Conservation (phyloP, 2,888 invertebrate genomes). For the Cataglyphis albicans region DNA sequence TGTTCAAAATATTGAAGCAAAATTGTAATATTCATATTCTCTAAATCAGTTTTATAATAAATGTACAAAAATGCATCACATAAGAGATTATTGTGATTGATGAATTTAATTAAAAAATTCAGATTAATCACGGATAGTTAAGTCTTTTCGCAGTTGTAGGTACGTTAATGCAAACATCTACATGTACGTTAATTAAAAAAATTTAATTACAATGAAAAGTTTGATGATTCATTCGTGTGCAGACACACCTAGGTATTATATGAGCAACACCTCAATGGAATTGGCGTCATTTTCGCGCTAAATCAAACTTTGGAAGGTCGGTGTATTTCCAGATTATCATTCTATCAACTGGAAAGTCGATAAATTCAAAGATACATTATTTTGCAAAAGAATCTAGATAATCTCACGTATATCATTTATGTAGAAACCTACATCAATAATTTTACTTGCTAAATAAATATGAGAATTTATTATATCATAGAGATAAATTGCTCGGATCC, state of each 20-base stretch:
- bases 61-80: not conserved
- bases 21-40: not conserved
- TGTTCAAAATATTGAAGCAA: not conserved
- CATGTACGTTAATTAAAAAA: constrained; percentile 1
- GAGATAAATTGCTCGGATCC: not conserved
- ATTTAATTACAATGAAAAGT: constrained; percentile 4
- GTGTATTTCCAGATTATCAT: not conserved
- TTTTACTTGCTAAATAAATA: not conserved
- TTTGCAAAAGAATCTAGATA: not conserved
- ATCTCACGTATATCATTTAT: not conserved
- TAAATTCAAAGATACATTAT: not conserved
- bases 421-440: not conserved
- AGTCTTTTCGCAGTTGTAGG: not conserved
- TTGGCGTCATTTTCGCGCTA: constrained; percentile 29
- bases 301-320: constrained; percentile 8
- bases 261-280: constrained; percentile 6
- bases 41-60: not conserved
- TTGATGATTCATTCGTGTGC: constrained; percentile 26
- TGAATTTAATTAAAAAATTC: not conserved
- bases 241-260: constrained; percentile 44
- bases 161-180: not conserved
- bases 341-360: not conserved
- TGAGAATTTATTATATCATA: not conserved
- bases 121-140: not conserved
- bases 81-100: not conserved